Evolutionary conservation across 2,113 vertebrate species (phyloP).

Genomic region (Tiliqua scincoides): DNA sequence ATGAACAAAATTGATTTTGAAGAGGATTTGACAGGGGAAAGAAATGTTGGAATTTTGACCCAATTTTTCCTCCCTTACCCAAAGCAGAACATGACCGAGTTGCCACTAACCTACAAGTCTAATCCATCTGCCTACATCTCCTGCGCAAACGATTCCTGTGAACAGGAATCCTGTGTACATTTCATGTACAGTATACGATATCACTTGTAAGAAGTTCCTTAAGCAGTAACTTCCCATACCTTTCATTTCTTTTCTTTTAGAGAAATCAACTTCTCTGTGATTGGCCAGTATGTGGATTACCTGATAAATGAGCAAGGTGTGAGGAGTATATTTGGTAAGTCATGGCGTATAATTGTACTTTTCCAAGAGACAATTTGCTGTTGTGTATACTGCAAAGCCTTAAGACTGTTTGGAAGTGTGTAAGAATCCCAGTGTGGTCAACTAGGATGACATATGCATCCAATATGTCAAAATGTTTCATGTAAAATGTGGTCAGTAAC

Average conservation of each 20-base stretch:
- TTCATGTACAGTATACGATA: no score
- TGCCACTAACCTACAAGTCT: neutral
- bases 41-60: neutral
- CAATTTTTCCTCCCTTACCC: neutral
- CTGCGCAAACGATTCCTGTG: neutral
- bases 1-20: neutral
- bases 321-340: constrained; percentile 91
- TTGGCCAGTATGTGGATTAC: constrained; percentile 89
- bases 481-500: no score
- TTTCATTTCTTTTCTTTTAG: constrained; percentile 72
- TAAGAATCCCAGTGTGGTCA: neutral
- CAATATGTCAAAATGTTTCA: no score
- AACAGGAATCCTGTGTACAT: no score
- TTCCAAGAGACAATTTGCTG: neutral
- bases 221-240: neutral
- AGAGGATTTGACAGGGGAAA: neutral
- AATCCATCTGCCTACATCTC: neutral
- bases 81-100: neutral
- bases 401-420: neutral
- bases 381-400: neutral
- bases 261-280: constrained; percentile 84
- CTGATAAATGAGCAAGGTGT: constrained; percentile 85
- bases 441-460: neutral
- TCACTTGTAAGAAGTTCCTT: neutral
- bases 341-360: neutral